A percentile compares a stretch with the other conserved stretches of the same genome.
Conservation (phyloP, 2,113 vertebrate genomes). For the Leucosticte australis region DNA sequence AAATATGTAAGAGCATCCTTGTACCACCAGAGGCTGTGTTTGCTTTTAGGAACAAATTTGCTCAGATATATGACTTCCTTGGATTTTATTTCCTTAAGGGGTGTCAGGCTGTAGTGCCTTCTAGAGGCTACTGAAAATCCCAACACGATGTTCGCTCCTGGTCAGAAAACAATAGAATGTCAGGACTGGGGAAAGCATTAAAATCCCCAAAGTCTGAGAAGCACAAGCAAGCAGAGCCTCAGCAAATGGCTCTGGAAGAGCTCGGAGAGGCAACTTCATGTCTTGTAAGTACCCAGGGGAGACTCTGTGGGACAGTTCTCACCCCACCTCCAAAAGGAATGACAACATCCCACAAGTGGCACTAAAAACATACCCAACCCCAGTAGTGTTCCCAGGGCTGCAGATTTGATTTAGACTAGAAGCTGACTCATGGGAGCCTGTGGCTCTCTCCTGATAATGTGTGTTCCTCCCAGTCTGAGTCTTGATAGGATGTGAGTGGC, state of each 20-base stretch:
- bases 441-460: neutral
- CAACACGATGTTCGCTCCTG: accelerated
- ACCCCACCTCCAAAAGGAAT: neutral
- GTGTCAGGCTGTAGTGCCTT: neutral
- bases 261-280: neutral
- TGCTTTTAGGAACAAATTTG: neutral
- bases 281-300: neutral
- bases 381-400: neutral
- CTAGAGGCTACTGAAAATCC: neutral
- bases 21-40: neutral
- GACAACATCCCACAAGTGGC: neutral
- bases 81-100: neutral
- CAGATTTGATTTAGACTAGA: neutral
- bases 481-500: neutral
- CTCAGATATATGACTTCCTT: neutral
- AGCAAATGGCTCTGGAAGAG: neutral
- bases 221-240: neutral
- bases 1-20: neutral
- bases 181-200: neutral
- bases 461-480: neutral
- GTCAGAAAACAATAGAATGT: neutral
- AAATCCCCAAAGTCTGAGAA: neutral
- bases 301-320: neutral
- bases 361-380: neutral
- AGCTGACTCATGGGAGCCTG: neutral